Evolutionary conservation across 2,888 invertebrate species (phyloP), one percentile per base, ranked within the genome.

Genomic region (Parnassius smintheus): DNA sequence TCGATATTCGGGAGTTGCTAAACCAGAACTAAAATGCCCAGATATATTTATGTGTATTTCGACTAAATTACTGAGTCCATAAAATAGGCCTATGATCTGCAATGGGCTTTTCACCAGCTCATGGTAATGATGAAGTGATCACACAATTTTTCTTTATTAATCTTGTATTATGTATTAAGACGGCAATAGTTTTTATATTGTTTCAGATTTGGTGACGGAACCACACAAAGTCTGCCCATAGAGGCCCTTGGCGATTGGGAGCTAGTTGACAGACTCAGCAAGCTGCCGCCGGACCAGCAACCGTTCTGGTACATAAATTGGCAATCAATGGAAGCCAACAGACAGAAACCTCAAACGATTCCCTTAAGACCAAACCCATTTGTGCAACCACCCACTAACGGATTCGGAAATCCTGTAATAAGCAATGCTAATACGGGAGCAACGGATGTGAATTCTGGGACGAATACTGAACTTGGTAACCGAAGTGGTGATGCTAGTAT

Each of bases 261-360:
- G 0, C 80, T 94, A 9, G 90, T 95, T 0, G 89, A 94, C 50
- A 81, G 93, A 51, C 78, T 95, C 8, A 92, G 90, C 66, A 83
- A 88, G 9, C 91, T 94, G 77, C 95, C 95, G 0, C 77, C 83
- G 65, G 94, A 94, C 56, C 86, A 93, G 53, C 93, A 93, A 68
- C 95, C 96, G 0, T 95, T 94, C 81, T 95, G 95, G 95, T 89
- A 93, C 55, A 69, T 95, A 46, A 96, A 96, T 79, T 93, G 94
- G 76, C 85, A 92, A 64, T 93, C 93, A 0, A 91, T 95, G 12
- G 94, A 95, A 73, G 88, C 85, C 0, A 86, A 93, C 46, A 88
- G 94, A 60, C 76, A 74, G 1, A 72, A 72, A n/a, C 81, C 81
- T 0, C 78, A 82, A 18, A 78, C 79, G 0, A 86, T 75, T 59